A percentile compares a stretch with the other conserved stretches of the same genome.
These are phyloP conservation scores for Actinostola sp. DNA, from an alignment of 92 coral and sea anemone species.

Conservation along the genomic window DNA sequence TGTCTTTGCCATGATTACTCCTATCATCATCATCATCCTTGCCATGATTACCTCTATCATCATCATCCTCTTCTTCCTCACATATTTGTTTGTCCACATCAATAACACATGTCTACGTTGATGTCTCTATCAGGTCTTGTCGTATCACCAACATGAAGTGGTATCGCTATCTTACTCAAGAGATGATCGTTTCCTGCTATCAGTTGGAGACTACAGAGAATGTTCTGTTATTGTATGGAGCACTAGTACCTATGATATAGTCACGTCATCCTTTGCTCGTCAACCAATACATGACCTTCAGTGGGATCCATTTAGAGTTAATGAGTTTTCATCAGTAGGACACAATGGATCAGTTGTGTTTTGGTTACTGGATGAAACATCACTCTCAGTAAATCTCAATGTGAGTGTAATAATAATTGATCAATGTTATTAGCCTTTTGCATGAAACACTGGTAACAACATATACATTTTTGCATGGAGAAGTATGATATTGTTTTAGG, in stretches of 20 bases:
- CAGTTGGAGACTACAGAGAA: slow-evolving; percentile 96
- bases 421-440: background rate
- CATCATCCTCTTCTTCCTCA: too few species aligned
- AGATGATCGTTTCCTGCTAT: slow-evolving; percentile 95
- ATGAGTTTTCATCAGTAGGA: slow-evolving; percentile 92
- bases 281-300: slow-evolving; percentile 84
- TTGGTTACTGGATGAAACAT: slow-evolving; percentile 97
- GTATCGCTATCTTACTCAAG: slow-evolving; percentile 88
- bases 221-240: slow-evolving; percentile 97
- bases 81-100: too few species aligned
- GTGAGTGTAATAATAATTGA: slow-evolving; percentile 45
- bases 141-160: slow-evolving; percentile 84
- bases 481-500: too few species aligned
- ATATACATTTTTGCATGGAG: too few species aligned
- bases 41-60: too few species aligned
- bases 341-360: slow-evolving; percentile 86
- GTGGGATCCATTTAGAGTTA: slow-evolving; percentile 97
- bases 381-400: slow-evolving; percentile 69
- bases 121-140: slow-evolving; percentile 63
- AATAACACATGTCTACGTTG: too few species aligned
- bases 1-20: too few species aligned
- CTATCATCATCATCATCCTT: too few species aligned
- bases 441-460: background rate
- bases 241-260: slow-evolving; percentile 67
- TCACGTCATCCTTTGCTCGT: slow-evolving; percentile 86